These are phyloP conservation scores for Lithophane ornitopus DNA, from an alignment of 2,888 invertebrate species.

Conservation along the genomic window DNA sequence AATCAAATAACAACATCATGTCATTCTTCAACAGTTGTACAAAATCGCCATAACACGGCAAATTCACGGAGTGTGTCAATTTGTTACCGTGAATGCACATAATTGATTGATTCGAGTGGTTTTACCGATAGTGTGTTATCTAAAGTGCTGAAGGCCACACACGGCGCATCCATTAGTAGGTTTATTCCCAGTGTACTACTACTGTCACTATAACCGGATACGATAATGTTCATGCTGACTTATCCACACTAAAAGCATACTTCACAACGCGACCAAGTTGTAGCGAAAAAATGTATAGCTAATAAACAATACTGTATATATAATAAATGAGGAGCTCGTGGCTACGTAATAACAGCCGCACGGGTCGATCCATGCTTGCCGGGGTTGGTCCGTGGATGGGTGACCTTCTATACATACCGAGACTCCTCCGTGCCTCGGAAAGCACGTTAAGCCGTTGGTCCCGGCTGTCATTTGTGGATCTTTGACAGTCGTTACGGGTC, in stretches of 20 bases:
- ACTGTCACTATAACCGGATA: constrained; percentile 10
- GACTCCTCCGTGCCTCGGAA: too few species aligned
- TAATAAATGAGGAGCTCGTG: too few species aligned
- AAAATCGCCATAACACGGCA: neutral
- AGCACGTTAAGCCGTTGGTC: too few species aligned
- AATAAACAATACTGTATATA: too few species aligned
- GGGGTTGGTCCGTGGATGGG: too few species aligned
- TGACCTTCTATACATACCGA: too few species aligned
- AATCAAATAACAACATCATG: neutral
- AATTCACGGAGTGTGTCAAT: neutral
- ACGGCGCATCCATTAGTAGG: constrained; percentile 40
- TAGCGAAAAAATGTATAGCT: neutral
- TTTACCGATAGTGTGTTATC: constrained; percentile 42
- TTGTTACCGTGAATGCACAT: neutral
- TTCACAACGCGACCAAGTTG: neutral
- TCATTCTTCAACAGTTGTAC: neutral
- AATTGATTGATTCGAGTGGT: constrained; percentile 43
- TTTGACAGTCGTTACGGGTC: too few species aligned
- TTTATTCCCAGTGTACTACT: neutral
- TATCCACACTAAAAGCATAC: constrained; percentile 22
- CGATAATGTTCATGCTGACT: neutral
- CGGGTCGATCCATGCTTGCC: too few species aligned
- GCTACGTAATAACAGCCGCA: too few species aligned
- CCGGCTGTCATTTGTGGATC: too few species aligned
- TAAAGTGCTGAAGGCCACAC: constrained; percentile 49